Evolutionary conservation across 2,888 invertebrate species (phyloP), one percentile per base, ranked within the genome.

Genomic region (Epicampocera succincta): DNA sequence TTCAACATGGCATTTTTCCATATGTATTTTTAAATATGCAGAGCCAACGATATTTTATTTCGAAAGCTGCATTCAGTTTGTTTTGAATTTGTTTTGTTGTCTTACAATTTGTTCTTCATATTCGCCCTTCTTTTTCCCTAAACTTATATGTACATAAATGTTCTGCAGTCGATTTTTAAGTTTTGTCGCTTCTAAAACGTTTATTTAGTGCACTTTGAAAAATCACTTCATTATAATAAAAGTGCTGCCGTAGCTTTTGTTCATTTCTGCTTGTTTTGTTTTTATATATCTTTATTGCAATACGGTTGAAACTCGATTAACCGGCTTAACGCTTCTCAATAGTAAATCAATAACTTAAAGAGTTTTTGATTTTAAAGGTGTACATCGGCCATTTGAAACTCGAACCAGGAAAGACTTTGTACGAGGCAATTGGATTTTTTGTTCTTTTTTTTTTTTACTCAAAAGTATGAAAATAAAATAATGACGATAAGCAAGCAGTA

Each of bases 141-240:
- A 8, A 6, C 25, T 48, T 46, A n/a, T n/a, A n/a, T 11, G 9
- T 2, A 58, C 17, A 38, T 44, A 63, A 74, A 61, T 75, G 74
- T 66, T 60, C 17, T 48, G 33, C 25, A n/a, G 21, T 46, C 12
- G 19, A 61, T 68, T 61, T 61, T 40, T 42, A 12, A 46, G 19
- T 42, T 56, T 48, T 69, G 56, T 61, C 68, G 69, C 61, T 63
- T 60, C n/a, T n/a, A n/a, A 60, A 54, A 54, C 46, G 42, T 71
- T 63, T 77, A 63, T 71, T 63, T 77, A 63, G 48, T 48, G 56
- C 71, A 46, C 42, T 71, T 46, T 40, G n/a, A n/a, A 17, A 74
- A 74, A 66, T 48, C 19, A 17, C 40, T 61, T 76, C 25, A 52
- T 60, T 78, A 21, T 60, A 44, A 50, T 52, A 25, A 79, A 79